A percentile compares a stretch with the other conserved stretches of the same genome.
These are phyloP conservation scores for Diploscapter pachys DNA, from an alignment of 1,140 invertebrate species.

Conservation along the genomic window DNA sequence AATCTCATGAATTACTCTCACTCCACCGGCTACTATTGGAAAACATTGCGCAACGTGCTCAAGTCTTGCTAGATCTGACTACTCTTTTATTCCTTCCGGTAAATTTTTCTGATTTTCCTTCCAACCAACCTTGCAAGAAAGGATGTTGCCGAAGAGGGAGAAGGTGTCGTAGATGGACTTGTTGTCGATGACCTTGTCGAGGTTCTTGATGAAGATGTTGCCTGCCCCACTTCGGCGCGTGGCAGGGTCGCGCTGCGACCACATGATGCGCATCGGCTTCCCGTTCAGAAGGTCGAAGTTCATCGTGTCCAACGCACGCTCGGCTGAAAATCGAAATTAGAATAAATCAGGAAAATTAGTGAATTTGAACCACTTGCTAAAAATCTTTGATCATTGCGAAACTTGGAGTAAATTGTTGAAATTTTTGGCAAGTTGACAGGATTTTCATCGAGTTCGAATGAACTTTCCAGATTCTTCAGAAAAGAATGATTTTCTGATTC, in stretches of 20 bases:
- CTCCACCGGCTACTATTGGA: slow-evolving; percentile 80
- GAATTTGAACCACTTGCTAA: not conserved
- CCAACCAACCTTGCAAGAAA: slow-evolving; percentile 80
- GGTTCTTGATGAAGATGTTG: slow-evolving; percentile 88
- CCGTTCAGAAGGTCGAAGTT: slow-evolving; percentile 98
- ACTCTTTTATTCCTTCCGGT: too few relatives aligned
- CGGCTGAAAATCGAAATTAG: slow-evolving; percentile 5
- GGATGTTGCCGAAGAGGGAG: slow-evolving; percentile 63
- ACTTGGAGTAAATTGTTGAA: not conserved
- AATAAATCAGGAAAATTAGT: not conserved
- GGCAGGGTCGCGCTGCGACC: slow-evolving; percentile 96
- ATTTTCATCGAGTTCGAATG: not conserved
- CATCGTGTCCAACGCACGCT: slow-evolving; percentile 83
- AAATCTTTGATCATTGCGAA: not conserved
- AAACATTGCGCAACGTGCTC: slow-evolving; percentile 95
- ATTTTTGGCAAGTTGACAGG: too few relatives aligned
- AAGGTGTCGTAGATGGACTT: slow-evolving; percentile 99
- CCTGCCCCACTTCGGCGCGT: slow-evolving; percentile 95
- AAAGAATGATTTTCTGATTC: slow-evolving; percentile 20
- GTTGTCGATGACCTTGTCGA: slow-evolving; percentile 77
- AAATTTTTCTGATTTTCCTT: not conserved
- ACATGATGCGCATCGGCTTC: slow-evolving; percentile 98
- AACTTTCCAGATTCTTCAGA: not conserved
- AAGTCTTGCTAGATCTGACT: slow-evolving; percentile 91
- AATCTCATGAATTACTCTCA: too few relatives aligned